These are phyloP conservation scores for Erebia epiphron DNA, from an alignment of 2,888 invertebrate genomes.

Conservation along the genomic window DNA sequence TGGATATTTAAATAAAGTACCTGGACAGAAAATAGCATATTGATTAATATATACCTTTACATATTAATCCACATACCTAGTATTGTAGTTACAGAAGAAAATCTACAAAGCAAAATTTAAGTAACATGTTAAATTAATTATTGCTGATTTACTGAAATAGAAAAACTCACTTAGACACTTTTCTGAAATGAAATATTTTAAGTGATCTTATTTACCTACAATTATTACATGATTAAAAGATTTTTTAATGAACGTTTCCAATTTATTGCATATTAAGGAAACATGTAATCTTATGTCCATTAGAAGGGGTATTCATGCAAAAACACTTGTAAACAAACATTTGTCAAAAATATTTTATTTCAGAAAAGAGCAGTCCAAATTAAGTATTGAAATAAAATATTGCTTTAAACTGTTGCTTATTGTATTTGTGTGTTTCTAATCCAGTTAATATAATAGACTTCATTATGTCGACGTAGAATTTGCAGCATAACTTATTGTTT, in stretches of 20 bases:
- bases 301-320: too few species aligned
- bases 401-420: conserved; percentile 34
- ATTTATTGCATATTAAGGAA: neutral
- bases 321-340: neutral
- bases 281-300: neutral
- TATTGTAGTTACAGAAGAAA: too few species aligned
- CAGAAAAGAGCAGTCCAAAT: conserved; percentile 10
- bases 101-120: neutral
- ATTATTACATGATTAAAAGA: neutral
- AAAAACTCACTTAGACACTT: neutral
- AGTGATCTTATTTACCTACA: neutral
- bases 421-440: conserved; percentile 71
- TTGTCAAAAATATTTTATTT: conserved; percentile 20
- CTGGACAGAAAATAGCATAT: neutral
- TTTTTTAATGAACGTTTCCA: neutral
- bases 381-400: neutral
- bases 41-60: neutral
- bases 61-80: neutral
- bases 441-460: conserved; percentile 52
- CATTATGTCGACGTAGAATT: conserved; percentile 67
- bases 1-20: neutral
- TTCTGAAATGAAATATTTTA: neutral
- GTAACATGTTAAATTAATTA: neutral
- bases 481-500: conserved; percentile 73
- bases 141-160: neutral